Conservation (phyloP, 2,797 vertebrate species). For the Steatocranus sp. region DNA sequence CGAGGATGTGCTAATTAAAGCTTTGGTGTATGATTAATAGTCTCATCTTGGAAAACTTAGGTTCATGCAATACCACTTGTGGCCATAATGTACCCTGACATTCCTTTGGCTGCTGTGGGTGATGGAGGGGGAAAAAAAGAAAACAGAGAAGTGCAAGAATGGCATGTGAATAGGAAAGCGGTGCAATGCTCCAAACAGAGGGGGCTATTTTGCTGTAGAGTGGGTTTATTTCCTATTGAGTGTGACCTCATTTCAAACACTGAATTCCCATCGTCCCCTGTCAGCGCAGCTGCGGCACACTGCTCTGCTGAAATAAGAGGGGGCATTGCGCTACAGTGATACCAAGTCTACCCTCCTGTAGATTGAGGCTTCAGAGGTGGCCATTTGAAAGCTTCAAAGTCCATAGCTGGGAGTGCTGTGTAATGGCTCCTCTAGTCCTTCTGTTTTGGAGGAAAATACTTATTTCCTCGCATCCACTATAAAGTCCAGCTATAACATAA, state of each 20-base stretch:
- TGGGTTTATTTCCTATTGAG: constrained; percentile 40
- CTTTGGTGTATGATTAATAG: constrained; percentile 39
- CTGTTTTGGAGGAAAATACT: constrained; percentile 26
- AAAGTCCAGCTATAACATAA: constrained; percentile 26
- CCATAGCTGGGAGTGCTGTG: background rate
- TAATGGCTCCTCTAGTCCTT: constrained; percentile 13
- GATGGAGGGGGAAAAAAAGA: background rate
- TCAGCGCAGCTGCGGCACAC: constrained; percentile 36
- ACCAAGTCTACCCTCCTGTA: background rate
- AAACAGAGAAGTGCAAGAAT: constrained; percentile 6
- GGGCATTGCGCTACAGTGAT: constrained; percentile 7
- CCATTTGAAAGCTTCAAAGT: constrained; percentile 13
- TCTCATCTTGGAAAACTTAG: constrained; percentile 16
- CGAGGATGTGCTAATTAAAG: constrained; percentile 12
- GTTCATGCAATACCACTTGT: background rate
- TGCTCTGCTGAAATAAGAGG: constrained; percentile 7
- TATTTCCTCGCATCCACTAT: constrained; percentile 30
- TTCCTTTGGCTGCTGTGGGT: constrained; percentile 11
- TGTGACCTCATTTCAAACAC: constrained; percentile 58
- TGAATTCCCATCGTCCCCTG: constrained; percentile 38
- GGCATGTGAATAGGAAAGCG: constrained; percentile 24
- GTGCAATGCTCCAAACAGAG: constrained; percentile 10
- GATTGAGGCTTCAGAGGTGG: background rate
- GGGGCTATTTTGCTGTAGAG: constrained; percentile 24
- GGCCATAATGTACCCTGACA: constrained; percentile 21